phyloP scores from a whole-genome alignment of 2,113 vertebrate genomes.

The Corvus hawaiiensis region DNA sequence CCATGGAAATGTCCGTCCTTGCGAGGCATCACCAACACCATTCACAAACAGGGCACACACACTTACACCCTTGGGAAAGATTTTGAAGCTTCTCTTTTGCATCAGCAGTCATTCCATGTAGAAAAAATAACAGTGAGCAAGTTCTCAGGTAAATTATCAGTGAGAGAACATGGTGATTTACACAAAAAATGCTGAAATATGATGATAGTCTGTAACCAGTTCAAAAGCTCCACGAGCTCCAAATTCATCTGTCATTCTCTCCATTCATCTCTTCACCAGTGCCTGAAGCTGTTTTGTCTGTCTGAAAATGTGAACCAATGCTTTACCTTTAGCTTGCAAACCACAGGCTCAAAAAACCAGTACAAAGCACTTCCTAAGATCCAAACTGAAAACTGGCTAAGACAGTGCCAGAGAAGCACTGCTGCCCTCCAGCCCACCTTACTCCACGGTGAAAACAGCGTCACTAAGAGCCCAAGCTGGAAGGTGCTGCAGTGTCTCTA shows the following conservation, averaged over 20 bases:
- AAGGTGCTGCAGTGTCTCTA: neutral
- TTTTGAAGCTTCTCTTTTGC: neutral
- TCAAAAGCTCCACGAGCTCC: neutral
- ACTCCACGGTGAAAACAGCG: fast-evolving
- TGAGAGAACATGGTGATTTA: neutral
- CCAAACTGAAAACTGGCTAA: neutral
- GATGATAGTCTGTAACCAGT: neutral
- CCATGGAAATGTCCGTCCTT: neutral
- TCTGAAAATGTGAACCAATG: neutral
- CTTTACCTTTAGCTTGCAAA: neutral
- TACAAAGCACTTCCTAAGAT: neutral
- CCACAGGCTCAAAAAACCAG: neutral
- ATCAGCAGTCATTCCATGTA: neutral
- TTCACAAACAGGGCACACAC: neutral
- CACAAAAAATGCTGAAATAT: neutral
- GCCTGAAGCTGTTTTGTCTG: neutral
- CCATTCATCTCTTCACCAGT: neutral
- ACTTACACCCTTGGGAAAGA: neutral
- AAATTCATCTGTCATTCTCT: neutral
- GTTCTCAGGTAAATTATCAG: neutral
- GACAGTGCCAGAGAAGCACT: neutral
- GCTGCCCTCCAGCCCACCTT: neutral
- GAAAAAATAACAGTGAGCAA: neutral
- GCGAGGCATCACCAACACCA: neutral
- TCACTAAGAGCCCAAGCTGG: neutral